Conservation (phyloP, 2,113 vertebrate genomes). For the Talpa occidentalis region DNA sequence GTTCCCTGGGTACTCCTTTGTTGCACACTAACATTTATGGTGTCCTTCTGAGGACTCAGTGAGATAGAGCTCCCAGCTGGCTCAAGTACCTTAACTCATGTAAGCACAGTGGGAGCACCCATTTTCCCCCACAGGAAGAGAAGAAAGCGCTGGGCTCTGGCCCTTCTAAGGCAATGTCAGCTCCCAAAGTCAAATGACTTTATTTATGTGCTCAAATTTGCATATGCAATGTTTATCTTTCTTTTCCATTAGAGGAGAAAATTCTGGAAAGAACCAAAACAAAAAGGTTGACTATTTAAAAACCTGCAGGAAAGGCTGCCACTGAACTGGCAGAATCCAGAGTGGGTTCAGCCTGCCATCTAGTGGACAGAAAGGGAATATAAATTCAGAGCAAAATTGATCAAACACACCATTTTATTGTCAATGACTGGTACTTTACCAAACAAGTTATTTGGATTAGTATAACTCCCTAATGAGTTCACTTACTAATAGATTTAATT, state of each 20-base stretch:
- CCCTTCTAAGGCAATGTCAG: not conserved
- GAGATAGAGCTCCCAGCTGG: not conserved
- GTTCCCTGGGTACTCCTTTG: no score
- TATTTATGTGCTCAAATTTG: not conserved
- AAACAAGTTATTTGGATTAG: not conserved
- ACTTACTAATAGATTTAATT: not conserved
- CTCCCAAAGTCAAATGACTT: not conserved
- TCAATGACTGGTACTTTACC: not conserved
- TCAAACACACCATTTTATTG: not conserved
- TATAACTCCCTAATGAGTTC: not conserved
- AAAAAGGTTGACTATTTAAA: not conserved
- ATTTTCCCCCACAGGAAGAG: no score
- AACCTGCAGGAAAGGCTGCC: not conserved
- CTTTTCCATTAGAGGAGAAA: not conserved
- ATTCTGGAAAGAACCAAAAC: not conserved
- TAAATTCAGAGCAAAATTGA: slow-evolving; percentile 7
- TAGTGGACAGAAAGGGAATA: slow-evolving; percentile 50
- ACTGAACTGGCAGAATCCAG: not conserved
- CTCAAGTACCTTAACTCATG: not conserved
- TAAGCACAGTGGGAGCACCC: no score
- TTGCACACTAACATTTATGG: not conserved
- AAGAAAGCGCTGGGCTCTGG: not conserved
- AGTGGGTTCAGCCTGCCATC: slow-evolving; percentile 48
- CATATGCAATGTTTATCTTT: not conserved
- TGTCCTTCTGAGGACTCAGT: not conserved